Base-by-base conservation (phyloP, 2,888 invertebrate genomes). In the Sinopyrophorus schimmeli region DNA sequence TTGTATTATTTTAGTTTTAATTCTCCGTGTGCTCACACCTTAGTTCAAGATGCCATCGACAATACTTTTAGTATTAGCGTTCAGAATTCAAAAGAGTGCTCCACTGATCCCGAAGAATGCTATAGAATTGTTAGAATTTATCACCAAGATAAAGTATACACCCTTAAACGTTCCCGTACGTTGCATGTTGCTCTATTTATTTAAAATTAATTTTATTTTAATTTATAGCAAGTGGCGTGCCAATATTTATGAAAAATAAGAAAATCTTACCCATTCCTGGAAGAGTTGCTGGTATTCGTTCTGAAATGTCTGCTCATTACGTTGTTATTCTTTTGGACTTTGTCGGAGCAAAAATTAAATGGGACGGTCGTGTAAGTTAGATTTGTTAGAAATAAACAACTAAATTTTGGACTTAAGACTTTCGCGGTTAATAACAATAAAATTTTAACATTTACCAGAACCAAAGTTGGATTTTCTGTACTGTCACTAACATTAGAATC, bases 11-110 rank as follows among this genome's bases (percentile, higher is more conserved):
- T 59, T 68, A 89, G 87, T 65, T 88, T 89, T 61, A 78, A 84
- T 39, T 86, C 92, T 0, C 79, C 82, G 1, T 93, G 93, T 69
- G 79, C 85, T 1, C 87, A 92, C 64, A 80, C 85, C 0, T 67
- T 93, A 17, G 77, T 87, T 0, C 82, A 83, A 7, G 92, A 92
- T 59, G 74, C 80, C 0, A 71, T 75, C 0, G 84, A 87, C 46
- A 84, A 85, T 54, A 80, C 84, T 3, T 91, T 89, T 69, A 83
- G 81, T 2, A 76, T 92, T 2, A 79, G 82, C 1, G 72, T 85
- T 0, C 77, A 76, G 49, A 80, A 79, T 52, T 73, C 74, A 55
- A 67, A 69, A 57, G 69, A 78, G 59, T 81, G 86, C 74, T 62
- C 73, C 49, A 43, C 72, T 67, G 74, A 55, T 69, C 74, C 47